phyloP scores from a whole-genome alignment of 2,888 invertebrate genomes.

The Latrodectus elegans region DNA sequence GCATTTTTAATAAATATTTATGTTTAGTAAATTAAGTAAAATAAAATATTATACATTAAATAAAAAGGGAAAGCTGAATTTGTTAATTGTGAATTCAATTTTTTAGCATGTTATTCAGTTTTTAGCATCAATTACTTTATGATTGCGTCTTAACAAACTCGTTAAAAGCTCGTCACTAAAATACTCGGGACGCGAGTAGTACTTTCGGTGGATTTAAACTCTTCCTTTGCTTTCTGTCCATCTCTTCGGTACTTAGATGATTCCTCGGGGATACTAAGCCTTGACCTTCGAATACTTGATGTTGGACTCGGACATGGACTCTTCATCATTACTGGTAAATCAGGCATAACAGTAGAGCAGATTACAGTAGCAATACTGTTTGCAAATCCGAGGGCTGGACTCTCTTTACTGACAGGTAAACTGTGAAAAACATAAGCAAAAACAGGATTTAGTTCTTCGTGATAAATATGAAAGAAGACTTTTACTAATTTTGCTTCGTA shows the following conservation, averaged over 20 bases:
- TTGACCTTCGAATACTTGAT: conserved; percentile 61
- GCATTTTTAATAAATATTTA: too few species aligned
- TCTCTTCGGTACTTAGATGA: conserved; percentile 13
- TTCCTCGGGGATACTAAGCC: conserved; percentile 67
- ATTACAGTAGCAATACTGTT: conserved; percentile 56
- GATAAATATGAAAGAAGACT: too few species aligned
- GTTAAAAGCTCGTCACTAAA: conserved; percentile 69
- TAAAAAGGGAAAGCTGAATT: too few species aligned
- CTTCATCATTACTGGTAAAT: conserved; percentile 41
- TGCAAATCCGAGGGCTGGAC: conserved; percentile 67
- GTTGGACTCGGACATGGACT: conserved; percentile 65
- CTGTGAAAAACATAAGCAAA: conserved; percentile 21
- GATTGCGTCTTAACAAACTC: too few species aligned
- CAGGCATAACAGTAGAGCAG: conserved; percentile 57
- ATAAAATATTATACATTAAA: too few species aligned
- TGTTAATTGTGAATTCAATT: too few species aligned
- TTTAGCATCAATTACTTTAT: too few species aligned
- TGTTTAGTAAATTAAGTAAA: too few species aligned
- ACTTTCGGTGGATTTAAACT: conserved; percentile 26
- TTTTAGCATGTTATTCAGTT: too few species aligned
- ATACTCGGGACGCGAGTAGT: conserved; percentile 68
- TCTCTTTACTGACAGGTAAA: conserved; percentile 70
- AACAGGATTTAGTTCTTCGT: not conserved
- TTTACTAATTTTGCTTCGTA: too few species aligned
- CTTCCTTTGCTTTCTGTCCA: conserved; percentile 13